Percentiles rank a stretch among this genome's conserved stretches.
These are phyloP conservation scores for Engystomops pustulosus DNA, from an alignment of 2,113 vertebrate species.

Conservation along the genomic window DNA sequence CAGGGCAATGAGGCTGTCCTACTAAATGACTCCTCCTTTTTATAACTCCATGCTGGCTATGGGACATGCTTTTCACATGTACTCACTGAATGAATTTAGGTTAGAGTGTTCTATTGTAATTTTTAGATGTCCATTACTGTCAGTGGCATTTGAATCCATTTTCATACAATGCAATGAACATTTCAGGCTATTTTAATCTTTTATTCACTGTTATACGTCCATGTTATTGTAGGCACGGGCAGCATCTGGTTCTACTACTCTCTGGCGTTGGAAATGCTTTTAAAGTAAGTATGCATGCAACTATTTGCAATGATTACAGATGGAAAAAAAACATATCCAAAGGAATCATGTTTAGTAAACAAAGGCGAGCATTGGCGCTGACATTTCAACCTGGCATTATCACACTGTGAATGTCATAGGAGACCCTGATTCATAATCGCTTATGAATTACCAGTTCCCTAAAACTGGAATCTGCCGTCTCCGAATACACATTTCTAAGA, in stretches of 20 bases:
- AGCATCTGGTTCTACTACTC: constrained; percentile 55
- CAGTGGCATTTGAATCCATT: background rate
- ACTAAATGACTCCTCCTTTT: background rate
- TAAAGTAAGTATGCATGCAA: constrained; percentile 57
- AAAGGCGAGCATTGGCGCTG: constrained; percentile 28
- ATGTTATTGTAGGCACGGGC: constrained; percentile 48
- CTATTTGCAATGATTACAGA: constrained; percentile 38
- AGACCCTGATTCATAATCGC: constrained; percentile 40
- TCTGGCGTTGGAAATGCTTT: constrained; percentile 45
- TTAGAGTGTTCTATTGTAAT: constrained; percentile 1
- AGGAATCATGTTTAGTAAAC: constrained; percentile 41
- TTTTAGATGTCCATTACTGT: background rate
- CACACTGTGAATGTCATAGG: constrained; percentile 43
- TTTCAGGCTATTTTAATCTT: constrained; percentile 19
- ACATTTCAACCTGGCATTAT: constrained; percentile 41
- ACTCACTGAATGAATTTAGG: background rate
- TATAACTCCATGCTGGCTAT: too few species aligned
- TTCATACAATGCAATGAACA: constrained; percentile 1
- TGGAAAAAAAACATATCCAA: constrained; percentile 32
- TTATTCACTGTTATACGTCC: background rate
- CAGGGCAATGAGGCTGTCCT: background rate
- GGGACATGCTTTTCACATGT: background rate
- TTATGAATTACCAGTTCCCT: constrained; percentile 47
- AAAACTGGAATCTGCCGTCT: constrained; percentile 47
- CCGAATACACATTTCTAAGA: constrained; percentile 31